Evolutionary conservation across 2,113 vertebrate species (phyloP), one percentile per base, ranked within the genome.

Genomic region (Pomatostomus ruficeps): DNA sequence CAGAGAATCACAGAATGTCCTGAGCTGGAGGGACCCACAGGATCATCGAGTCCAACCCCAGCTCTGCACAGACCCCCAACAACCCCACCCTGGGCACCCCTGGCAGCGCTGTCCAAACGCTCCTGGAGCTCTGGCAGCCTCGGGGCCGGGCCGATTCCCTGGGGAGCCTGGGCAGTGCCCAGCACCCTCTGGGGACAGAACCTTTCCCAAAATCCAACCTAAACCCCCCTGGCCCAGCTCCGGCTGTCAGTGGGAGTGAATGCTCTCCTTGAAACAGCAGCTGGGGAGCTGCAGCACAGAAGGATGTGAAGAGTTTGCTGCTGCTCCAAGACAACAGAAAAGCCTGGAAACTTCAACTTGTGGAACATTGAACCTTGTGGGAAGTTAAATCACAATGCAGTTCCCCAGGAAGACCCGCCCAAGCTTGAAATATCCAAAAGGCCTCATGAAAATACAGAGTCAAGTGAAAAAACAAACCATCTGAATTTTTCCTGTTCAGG

Each of bases 101-200:
- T 46, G 29, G 8, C 2, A 57, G 43, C 0, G 0, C 0, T 72
- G 18, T 8, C 57, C 57, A 26, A 79, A 4, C 0, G 0, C n/a
- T 40, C 54, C 40, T 54, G 46, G 10, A 82, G 78, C 62, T 75
- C 40, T 82, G 77, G 52, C 52, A 89, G 86, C 66, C 66, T 88
- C 10, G 3, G 61, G 40, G 61, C 68, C 0, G 17, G 21, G 87
- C 4, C 46, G 54, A 46, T 45, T 59, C 54, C 46, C 70, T 46
- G 70, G 38, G 49, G 16, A 71, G 42, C 35, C 58, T 73, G 86
- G 24, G 14, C n/a, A 89, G 38, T 46, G 87, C 71, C 59, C 48
- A 40, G 40, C 45, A 46, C 9, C 45, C 54, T 61, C 54, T 19
- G 46, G 14, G 38, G 17, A 14, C 23, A 54, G 54, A 62, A 7